A percentile compares a stretch with the other conserved stretches of the same genome.
These are phyloP conservation scores for Polymixis flavicincta DNA, from an alignment of 2,888 invertebrate species.

Conservation along the genomic window DNA sequence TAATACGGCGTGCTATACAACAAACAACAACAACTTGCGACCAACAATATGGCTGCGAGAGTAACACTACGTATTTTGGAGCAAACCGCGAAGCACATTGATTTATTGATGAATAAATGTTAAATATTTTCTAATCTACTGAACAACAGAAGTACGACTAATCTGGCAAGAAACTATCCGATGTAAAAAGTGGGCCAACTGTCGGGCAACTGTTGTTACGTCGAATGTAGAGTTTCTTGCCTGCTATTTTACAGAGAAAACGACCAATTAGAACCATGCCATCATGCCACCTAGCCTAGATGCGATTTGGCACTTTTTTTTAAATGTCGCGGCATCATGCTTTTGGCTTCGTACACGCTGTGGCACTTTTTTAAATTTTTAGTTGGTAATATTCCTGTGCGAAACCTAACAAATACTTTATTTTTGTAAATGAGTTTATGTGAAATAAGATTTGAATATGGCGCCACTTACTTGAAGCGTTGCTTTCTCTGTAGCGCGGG, in stretches of 20 bases:
- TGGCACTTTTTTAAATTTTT: too few species aligned
- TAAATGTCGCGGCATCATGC: too few species aligned
- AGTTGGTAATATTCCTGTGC: too few species aligned
- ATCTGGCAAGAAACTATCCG: too few species aligned
- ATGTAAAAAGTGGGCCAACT: background rate
- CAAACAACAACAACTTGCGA: too few species aligned
- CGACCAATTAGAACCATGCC: background rate
- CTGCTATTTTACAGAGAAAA: background rate
- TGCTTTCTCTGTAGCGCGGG: constrained; percentile 75
- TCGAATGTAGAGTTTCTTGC: background rate
- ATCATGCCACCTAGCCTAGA: background rate
- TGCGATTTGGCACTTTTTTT: too few species aligned
- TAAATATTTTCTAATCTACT: background rate
- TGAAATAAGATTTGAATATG: background rate
- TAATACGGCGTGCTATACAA: too few species aligned
- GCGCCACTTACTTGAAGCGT: constrained; percentile 75
- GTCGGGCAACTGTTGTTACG: background rate
- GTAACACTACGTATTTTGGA: too few species aligned
- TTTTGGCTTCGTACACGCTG: too few species aligned
- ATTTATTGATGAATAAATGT: background rate
- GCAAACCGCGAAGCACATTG: background rate
- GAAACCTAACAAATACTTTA: too few species aligned
- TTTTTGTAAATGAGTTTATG: background rate
- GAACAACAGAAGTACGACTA: background rate
- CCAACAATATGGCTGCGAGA: too few species aligned